Percentiles rank a stretch among this genome's conserved stretches.
These are phyloP conservation scores for Cichladusa arquata DNA, from an alignment of 2,113 vertebrate genomes.

Conservation along the genomic window DNA sequence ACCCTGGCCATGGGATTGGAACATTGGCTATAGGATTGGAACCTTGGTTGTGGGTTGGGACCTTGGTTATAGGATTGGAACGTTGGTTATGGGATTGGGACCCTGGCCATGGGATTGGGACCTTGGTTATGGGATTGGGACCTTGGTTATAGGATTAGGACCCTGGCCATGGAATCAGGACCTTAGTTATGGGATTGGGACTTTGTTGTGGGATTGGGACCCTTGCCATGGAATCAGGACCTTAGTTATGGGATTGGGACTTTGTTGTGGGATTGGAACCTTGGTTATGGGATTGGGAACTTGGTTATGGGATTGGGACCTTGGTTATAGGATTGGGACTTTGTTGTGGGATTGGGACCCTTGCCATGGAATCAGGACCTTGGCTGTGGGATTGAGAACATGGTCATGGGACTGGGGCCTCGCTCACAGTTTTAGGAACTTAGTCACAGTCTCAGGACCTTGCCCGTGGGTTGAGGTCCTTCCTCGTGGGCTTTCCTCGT, in stretches of 20 bases:
- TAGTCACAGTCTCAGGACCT: background rate
- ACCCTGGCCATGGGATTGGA: background rate
- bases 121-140: rapidly evolving
- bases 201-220: rapidly evolving
- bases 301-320: background rate
- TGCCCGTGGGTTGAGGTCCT: background rate
- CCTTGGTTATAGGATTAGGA: background rate
- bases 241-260: background rate
- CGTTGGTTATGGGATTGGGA: rapidly evolving
- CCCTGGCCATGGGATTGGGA: rapidly evolving
- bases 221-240: rapidly evolving
- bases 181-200: background rate
- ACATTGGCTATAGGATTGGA: rapidly evolving
- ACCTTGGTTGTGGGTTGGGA: rapidly evolving
- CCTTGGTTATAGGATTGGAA: background rate
- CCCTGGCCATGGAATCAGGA: rapidly evolving
- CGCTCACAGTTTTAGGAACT: background rate
- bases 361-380: background rate
- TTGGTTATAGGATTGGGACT: rapidly evolving
- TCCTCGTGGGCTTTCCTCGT: background rate
- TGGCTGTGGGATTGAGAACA: background rate
- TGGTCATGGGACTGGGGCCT: background rate
- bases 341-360: rapidly evolving
- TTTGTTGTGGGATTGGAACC: rapidly evolving
- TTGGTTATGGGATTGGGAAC: rapidly evolving